phyloP scores from a whole-genome alignment of 1,140 invertebrate genomes.

The Drosophila bocki region DNA sequence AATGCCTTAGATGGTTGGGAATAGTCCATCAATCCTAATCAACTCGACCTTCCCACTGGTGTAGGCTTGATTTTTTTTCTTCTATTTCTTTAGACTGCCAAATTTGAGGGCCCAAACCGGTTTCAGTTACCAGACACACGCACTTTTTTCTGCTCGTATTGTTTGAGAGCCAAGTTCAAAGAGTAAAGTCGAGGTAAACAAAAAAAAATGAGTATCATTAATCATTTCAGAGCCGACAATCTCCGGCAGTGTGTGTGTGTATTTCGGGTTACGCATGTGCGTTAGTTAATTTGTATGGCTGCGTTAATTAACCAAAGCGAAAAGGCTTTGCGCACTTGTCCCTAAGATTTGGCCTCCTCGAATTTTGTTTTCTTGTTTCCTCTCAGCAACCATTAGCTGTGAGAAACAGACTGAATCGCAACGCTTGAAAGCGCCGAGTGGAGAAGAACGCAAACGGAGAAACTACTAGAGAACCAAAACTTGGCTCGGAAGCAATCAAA shows the following conservation, averaged over 20 bases:
- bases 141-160: constrained; percentile 23
- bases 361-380: background rate
- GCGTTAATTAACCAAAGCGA: constrained; percentile 68
- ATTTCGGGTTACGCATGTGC: constrained; percentile 74
- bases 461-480: constrained; percentile 37
- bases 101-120: constrained; percentile 51
- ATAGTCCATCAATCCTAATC: constrained; percentile 35
- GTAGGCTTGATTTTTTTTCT: constrained; percentile 12
- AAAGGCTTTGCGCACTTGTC: constrained; percentile 37
- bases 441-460: constrained; percentile 34
- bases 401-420: constrained; percentile 55
- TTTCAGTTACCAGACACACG: constrained; percentile 45
- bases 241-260: constrained; percentile 1
- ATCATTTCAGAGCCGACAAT: constrained; percentile 55
- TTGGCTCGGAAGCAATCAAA: constrained; percentile 25
- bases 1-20: background rate
- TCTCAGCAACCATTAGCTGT: constrained; percentile 27
- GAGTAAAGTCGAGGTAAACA: constrained; percentile 15
- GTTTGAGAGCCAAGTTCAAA: constrained; percentile 18
- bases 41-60: constrained; percentile 23
- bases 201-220: constrained; percentile 56
- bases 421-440: constrained; percentile 49
- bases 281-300: constrained; percentile 78
- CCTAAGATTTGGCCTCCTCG: constrained; percentile 33
- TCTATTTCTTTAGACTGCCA: constrained; percentile 21